Conservation (phyloP, 1,140 invertebrate genomes). For the Bursaphelenchus mucronatus region DNA sequence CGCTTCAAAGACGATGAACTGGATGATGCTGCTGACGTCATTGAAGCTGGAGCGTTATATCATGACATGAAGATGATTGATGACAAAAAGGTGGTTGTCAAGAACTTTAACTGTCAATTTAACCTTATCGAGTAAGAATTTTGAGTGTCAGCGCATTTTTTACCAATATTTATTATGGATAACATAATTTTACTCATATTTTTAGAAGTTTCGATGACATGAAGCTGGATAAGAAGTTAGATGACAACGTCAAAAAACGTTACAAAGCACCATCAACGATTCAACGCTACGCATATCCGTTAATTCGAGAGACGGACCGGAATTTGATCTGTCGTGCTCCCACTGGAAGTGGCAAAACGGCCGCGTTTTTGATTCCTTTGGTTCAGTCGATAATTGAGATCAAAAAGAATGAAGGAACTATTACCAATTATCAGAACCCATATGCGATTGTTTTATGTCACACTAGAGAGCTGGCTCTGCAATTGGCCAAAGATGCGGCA, state of each 20-base stretch:
- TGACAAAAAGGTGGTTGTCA: neutral
- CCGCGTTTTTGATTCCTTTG: constrained; percentile 2
- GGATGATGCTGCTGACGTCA: neutral
- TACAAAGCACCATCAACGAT: constrained; percentile 5
- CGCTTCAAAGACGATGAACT: neutral
- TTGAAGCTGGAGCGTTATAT: neutral
- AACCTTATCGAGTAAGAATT: no score
- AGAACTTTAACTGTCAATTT: neutral
- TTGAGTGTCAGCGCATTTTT: neutral
- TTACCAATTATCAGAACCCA: neutral
- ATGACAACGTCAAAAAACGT: neutral
- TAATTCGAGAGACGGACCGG: neutral
- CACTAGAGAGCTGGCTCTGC: constrained; percentile 5
- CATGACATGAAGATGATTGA: neutral
- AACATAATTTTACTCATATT: neutral
- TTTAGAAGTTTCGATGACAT: neutral
- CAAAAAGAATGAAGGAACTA: neutral
- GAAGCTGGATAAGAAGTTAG: neutral
- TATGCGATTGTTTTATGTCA: constrained; percentile 11
- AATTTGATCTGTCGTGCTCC: neutral
- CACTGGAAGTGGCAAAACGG: constrained; percentile 11
- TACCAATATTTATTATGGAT: neutral
- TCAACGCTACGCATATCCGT: constrained; percentile 7
- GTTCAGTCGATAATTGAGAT: constrained; percentile 1
- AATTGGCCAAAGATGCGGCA: constrained; percentile 13